These are phyloP conservation scores for Elachura formosa DNA, from an alignment of 2,113 vertebrate species.

Conservation along the genomic window DNA sequence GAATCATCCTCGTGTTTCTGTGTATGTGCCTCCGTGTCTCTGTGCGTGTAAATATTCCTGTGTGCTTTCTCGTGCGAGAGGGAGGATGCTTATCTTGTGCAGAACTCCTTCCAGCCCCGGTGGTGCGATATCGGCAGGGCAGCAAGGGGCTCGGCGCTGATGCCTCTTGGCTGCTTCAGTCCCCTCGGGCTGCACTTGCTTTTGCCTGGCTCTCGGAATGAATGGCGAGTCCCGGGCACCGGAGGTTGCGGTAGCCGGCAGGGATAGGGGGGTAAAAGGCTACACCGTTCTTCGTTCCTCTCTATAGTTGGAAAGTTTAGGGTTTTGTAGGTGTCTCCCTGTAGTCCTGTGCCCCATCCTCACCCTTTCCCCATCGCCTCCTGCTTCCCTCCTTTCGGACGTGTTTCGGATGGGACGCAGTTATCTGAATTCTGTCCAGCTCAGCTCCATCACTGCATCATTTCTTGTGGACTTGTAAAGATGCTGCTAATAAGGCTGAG, in stretches of 20 bases:
- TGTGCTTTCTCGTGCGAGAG: not conserved
- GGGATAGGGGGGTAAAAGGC: not conserved
- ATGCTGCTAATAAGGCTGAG: slow-evolving; percentile 75
- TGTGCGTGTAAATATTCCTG: not conserved
- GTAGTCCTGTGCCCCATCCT: not conserved
- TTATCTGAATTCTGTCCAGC: slow-evolving; percentile 75
- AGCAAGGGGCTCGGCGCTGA: not conserved
- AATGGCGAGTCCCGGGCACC: not conserved
- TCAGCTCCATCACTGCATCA: slow-evolving; percentile 81
- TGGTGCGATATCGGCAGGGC: not conserved
- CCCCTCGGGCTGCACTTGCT: not conserved
- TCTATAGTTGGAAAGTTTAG: slow-evolving; percentile 49
- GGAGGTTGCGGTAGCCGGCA: slow-evolving; percentile 13
- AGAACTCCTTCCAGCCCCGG: not conserved
- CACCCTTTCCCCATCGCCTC: not conserved
- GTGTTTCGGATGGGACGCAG: slow-evolving; percentile 60
- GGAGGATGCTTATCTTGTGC: not conserved
- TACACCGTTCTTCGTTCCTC: not conserved
- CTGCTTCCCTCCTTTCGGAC: not conserved
- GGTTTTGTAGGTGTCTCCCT: not conserved
- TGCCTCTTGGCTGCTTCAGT: not conserved
- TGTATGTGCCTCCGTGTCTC: not conserved
- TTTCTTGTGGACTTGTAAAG: slow-evolving; percentile 72
- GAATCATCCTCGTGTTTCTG: not conserved
- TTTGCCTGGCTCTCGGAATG: not conserved